Evolutionary conservation across 2,888 invertebrate genomes (phyloP).

Genomic region (Macrophya annulata): DNA sequence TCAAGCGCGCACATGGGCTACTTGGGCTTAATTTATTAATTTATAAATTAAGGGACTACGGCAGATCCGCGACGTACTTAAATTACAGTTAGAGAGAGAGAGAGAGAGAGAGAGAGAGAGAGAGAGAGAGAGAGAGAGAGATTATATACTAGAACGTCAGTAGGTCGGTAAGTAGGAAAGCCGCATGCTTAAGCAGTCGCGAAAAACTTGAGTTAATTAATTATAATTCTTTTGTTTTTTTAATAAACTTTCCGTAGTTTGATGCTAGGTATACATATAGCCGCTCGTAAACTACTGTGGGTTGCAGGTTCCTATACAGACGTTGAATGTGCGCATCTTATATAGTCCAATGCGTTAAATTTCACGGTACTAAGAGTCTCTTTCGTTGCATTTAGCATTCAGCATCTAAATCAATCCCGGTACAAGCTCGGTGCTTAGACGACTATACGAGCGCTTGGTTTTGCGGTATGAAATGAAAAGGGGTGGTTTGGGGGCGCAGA

Average conservation of each 20-base stretch:
- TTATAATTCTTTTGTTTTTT: slow-evolving; percentile 29
- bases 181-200: slow-evolving; percentile 13
- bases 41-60: slow-evolving; percentile 44
- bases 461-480: slow-evolving; percentile 46
- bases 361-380: slow-evolving; percentile 13
- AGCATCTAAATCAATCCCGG: slow-evolving; percentile 79
- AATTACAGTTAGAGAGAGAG: slow-evolving; percentile 18
- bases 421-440: slow-evolving; percentile 79
- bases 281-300: background rate
- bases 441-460: slow-evolving; percentile 60
- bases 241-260: background rate
- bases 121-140: background rate
- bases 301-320: background rate
- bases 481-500: slow-evolving; percentile 73
- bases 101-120: no score
- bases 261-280: background rate
- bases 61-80: slow-evolving; percentile 41
- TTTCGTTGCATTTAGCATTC: slow-evolving; percentile 78
- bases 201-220: slow-evolving; percentile 25
- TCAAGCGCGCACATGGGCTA: slow-evolving; percentile 41
- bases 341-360: slow-evolving; percentile 45
- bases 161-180: background rate
- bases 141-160: slow-evolving; percentile 17
- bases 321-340: background rate
- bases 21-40: slow-evolving; percentile 51